phyloP scores from a whole-genome alignment of 2,888 invertebrate genomes.

The Thecophora atra region DNA sequence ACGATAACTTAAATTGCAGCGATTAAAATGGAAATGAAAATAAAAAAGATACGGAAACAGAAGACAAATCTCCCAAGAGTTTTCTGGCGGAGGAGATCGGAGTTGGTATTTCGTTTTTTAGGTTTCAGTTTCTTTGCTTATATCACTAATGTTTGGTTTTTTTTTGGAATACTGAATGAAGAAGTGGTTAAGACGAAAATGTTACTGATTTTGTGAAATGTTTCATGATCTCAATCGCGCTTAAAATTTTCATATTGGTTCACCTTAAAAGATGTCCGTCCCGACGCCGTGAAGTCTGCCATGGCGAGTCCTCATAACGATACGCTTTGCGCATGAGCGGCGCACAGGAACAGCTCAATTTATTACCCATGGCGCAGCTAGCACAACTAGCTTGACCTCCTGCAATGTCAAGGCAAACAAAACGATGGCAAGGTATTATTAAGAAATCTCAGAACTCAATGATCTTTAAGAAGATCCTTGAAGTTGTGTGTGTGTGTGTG shows the following conservation, averaged over 20 bases:
- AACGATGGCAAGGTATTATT: no score
- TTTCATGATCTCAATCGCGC: no score
- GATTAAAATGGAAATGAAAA: slow-evolving; percentile 18
- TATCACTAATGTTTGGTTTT: no score
- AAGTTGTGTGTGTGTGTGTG: no score
- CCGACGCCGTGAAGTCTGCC: slow-evolving; percentile 86
- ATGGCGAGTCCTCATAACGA: slow-evolving; percentile 95
- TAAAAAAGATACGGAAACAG: not conserved
- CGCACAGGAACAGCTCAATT: slow-evolving; percentile 96
- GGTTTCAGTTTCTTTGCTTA: no score
- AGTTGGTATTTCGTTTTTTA: no score
- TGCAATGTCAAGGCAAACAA: slow-evolving; percentile 37
- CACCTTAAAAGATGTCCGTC: slow-evolving; percentile 90
- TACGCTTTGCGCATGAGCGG: slow-evolving; percentile 96
- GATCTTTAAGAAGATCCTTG: no score
- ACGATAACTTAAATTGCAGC: slow-evolving; percentile 1
- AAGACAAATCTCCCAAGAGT: not conserved
- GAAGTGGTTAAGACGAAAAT: no score
- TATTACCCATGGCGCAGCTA: slow-evolving; percentile 91
- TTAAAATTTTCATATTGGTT: slow-evolving; percentile 23
- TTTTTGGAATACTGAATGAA: no score
- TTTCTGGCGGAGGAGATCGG: not conserved
- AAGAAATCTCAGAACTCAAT: no score
- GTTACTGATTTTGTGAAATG: no score
- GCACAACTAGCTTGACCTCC: slow-evolving; percentile 66